phyloP scores from a whole-genome alignment of 2,113 vertebrate genomes.

The Ctenomys sociabilis region DNA sequence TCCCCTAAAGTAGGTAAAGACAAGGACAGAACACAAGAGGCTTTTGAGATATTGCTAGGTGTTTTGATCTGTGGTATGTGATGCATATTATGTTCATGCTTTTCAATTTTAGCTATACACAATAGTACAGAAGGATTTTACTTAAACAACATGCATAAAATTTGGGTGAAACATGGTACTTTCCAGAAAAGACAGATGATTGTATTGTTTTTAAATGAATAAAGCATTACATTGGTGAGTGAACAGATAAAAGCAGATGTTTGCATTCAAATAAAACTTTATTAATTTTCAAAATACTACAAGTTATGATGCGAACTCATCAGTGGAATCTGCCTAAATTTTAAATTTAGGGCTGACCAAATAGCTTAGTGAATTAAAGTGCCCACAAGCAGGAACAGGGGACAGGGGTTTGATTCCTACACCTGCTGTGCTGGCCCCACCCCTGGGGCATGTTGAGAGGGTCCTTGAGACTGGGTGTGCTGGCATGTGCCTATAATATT shows the following conservation, averaged over 20 bases:
- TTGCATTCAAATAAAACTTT: not conserved
- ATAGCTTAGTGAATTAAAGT: too few species aligned
- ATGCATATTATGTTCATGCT: not conserved
- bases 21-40: not conserved
- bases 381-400: too few species aligned
- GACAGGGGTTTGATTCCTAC: too few species aligned
- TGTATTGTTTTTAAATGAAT: not conserved
- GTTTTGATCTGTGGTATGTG: not conserved
- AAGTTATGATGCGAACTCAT: not conserved
- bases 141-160: not conserved
- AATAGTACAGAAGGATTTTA: not conserved
- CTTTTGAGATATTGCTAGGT: not conserved
- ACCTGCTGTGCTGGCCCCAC: too few species aligned
- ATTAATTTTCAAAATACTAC: not conserved
- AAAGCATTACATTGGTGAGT: not conserved
- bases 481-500: too few species aligned
- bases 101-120: not conserved
- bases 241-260: not conserved
- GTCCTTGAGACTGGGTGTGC: too few species aligned
- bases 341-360: too few species aligned
- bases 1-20: not conserved
- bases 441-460: too few species aligned
- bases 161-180: too few species aligned
- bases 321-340: not conserved
- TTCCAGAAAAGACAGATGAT: not conserved